Percentiles rank a stretch among this genome's conserved stretches.
Conservation (phyloP, 2,113 vertebrate species). For the Ciconia stormi region DNA sequence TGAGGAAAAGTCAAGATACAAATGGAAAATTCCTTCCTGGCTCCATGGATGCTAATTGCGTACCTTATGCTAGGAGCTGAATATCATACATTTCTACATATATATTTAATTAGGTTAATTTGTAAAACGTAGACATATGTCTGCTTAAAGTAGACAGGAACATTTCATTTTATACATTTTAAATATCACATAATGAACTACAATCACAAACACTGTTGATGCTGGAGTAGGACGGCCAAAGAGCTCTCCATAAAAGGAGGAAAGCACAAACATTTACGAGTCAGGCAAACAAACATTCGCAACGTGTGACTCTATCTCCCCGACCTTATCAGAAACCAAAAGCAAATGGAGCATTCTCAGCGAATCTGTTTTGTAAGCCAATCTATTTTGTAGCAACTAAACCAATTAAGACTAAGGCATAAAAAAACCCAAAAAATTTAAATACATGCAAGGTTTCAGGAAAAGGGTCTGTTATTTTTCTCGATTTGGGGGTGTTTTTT, state of each 20-base stretch:
- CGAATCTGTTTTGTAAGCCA: background rate
- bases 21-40: constrained; percentile 63
- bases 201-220: background rate
- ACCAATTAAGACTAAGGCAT: background rate
- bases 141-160: constrained; percentile 42
- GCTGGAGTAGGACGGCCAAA: background rate
- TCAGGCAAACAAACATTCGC: background rate
- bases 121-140: constrained; percentile 30
- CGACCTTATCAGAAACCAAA: background rate
- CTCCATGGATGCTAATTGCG: constrained; percentile 11
- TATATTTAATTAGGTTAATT: constrained; percentile 70
- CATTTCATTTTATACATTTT: constrained; percentile 12
- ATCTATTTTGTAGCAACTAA: background rate
- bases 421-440: background rate
- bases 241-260: background rate
- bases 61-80: constrained; percentile 29
- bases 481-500: background rate
- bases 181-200: background rate
- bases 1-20: constrained; percentile 26
- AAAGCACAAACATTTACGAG: background rate
- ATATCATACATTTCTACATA: constrained; percentile 42
- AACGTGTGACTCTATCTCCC: background rate
- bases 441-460: background rate
- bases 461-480: background rate
- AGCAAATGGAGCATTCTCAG: background rate